These are phyloP conservation scores for rabbit (Oryctolagus cuniculus) DNA, from an alignment of 2,113 vertebrate genomes.

Conservation along the genomic window mOryCun1.1 NC_091433.1:196802001-196802500, in stretches of 20 bases:
- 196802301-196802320: background rate
- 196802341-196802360: background rate
- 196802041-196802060: background rate
- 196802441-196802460: background rate
- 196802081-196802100: background rate
- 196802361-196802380: background rate
- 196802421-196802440: background rate
- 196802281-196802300: background rate
- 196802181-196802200: too few species aligned
- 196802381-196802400: background rate
- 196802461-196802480: accelerated
- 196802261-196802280: background rate
- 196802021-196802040: background rate
- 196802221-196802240: too few species aligned
- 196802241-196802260: background rate
- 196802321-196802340: background rate
- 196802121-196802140: too few species aligned
- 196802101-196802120: background rate
- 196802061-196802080: background rate
- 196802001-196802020: too few species aligned
- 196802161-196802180: background rate
- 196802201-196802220: too few species aligned
- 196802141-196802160: background rate
- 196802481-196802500: background rate
- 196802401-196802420: background rate